phyloP scores from a whole-genome alignment of 2,113 vertebrate genomes.

The Hystrix brachyura region DNA sequence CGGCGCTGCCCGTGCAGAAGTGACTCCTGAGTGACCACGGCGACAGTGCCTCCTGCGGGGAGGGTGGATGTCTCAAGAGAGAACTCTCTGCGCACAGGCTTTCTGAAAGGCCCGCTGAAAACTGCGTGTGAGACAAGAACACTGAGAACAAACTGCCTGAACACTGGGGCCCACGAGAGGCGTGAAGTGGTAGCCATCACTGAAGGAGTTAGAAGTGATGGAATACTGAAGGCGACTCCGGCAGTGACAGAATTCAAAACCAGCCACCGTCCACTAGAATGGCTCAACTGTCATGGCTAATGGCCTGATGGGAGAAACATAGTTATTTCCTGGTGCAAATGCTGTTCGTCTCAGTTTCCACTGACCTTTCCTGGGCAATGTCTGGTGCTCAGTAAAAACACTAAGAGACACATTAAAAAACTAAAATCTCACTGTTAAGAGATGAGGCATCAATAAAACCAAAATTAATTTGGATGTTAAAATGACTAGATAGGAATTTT shows the following conservation, averaged over 20 bases:
- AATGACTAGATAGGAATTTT: not conserved
- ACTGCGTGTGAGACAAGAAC: not conserved
- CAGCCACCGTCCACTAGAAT: not conserved
- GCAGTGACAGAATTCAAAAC: not conserved
- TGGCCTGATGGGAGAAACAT: not conserved
- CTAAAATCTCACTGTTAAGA: not conserved
- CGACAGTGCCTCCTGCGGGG: not conserved
- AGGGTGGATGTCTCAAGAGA: not conserved
- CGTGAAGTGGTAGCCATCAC: not conserved
- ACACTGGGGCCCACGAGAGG: not conserved
- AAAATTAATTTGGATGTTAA: not conserved
- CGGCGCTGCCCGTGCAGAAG: not conserved
- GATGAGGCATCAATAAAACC: not conserved
- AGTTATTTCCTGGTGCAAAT: not conserved
- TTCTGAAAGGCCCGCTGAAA: not conserved
- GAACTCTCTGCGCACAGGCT: not conserved
- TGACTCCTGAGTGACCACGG: not conserved
- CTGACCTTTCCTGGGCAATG: not conserved
- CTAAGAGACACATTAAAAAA: not conserved
- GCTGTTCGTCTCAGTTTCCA: not conserved
- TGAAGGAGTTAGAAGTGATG: not conserved
- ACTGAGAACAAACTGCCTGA: not conserved
- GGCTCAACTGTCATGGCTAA: not conserved
- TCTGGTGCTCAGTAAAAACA: not conserved
- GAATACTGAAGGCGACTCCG: not conserved